Conservation (phyloP, 2,888 invertebrate genomes). For the Temnothorax rugatulus region DNA sequence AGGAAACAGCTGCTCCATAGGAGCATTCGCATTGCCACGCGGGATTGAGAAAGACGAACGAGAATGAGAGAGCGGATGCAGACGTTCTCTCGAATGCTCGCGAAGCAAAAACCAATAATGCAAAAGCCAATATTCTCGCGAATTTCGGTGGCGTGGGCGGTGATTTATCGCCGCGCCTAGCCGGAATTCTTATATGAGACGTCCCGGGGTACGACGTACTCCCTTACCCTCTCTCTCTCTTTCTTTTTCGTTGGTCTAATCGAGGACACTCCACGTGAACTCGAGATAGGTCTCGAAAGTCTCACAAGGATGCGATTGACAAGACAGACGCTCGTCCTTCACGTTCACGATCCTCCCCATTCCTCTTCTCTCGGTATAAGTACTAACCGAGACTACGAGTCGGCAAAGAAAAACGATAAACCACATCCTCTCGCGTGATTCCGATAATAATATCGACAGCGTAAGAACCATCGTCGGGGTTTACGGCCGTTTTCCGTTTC, state of each 20-base stretch:
- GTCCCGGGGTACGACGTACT: neutral
- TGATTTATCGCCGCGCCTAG: slow-evolving; percentile 66
- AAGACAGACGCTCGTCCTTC: slow-evolving; percentile 5
- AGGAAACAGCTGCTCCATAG: slow-evolving; percentile 51
- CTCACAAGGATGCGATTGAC: slow-evolving; percentile 16
- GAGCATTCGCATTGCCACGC: slow-evolving; percentile 43
- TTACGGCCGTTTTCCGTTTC: slow-evolving; percentile 76
- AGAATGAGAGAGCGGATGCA: slow-evolving; percentile 58
- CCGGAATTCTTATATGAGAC: slow-evolving; percentile 64
- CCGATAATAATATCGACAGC: neutral
- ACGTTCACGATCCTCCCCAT: neutral
- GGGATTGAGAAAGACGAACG: slow-evolving; percentile 35
- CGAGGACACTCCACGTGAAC: slow-evolving; percentile 1
- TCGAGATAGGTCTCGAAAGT: neutral
- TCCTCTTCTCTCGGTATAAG: neutral
- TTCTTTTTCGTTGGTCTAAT: neutral
- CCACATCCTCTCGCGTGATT: neutral
- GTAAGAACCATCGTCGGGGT: slow-evolving; percentile 60
- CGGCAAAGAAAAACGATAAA: slow-evolving; percentile 23
- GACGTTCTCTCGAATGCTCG: slow-evolving; percentile 64
- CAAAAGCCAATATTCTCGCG: slow-evolving; percentile 73
- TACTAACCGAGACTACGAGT: slow-evolving; percentile 24
- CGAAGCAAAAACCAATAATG: slow-evolving; percentile 73
- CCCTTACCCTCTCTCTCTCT: neutral
- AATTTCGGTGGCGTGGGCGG: slow-evolving; percentile 60